Evolutionary conservation across 92 coral and sea anemone species (phyloP).

Genomic region (Parazoanthus atlanticus): DNA sequence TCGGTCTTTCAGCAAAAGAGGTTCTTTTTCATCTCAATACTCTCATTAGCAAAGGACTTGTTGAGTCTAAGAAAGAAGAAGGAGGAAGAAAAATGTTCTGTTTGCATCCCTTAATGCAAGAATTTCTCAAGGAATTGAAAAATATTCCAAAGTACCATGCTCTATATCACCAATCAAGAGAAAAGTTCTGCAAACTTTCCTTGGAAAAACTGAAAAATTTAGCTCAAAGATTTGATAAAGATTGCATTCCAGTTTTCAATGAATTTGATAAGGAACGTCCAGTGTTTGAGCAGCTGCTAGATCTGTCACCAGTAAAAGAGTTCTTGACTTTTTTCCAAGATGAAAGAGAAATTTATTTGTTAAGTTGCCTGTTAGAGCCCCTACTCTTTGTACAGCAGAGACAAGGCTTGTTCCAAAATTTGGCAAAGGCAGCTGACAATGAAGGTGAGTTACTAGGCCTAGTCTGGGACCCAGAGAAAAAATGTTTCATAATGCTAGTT

Average conservation of each 20-base stretch:
- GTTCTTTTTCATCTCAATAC: background rate
- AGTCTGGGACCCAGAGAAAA: too few species aligned
- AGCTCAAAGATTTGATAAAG: background rate
- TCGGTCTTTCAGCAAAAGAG: background rate
- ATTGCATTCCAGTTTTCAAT: background rate
- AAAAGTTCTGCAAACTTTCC: background rate
- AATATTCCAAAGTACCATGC: background rate
- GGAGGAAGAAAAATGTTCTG: background rate
- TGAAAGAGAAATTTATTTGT: slow-evolving; percentile 46
- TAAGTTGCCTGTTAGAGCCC: too few species aligned
- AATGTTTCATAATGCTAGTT: too few species aligned
- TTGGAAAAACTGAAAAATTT: too few species aligned
- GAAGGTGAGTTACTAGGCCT: too few species aligned
- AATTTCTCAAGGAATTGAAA: background rate
- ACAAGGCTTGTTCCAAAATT: too few species aligned
- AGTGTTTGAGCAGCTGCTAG: background rate
- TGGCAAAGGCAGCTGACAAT: too few species aligned
- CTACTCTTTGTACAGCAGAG: too few species aligned
- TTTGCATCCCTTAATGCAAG: background rate
- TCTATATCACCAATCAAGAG: background rate
- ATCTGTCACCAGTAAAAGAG: background rate
- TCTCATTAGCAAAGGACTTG: background rate
- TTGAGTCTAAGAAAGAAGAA: background rate
- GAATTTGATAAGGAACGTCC: background rate
- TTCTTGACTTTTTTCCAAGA: slow-evolving; percentile 47